Evolutionary conservation across 1,140 invertebrate genomes (phyloP), one percentile per base, ranked within the genome.

Genomic region (Theocolax elegans): DNA sequence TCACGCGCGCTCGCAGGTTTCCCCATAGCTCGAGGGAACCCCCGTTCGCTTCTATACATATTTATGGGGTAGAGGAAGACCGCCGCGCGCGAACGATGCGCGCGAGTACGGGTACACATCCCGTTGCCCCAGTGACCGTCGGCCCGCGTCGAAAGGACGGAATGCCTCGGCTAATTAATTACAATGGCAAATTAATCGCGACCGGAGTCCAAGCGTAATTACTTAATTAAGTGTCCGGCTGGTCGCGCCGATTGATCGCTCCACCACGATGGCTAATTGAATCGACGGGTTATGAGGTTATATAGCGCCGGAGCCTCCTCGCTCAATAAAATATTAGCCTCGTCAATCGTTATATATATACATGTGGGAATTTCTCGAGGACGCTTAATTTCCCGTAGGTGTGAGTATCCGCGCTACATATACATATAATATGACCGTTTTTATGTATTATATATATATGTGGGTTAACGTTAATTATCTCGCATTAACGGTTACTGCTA

Each of bases 111-210:
- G 31, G 19, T 46, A 46, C n/a, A 19, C 4, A 63, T 70, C 48
- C 67, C 67, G 67, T 70, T 70, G 67, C 49, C 67, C 67, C 51
- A 70, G 58, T 70, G 67, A 70, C 67, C 67, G 59, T 54, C 40
- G 19, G n/a, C n/a, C 48, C 13, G 23, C 17, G 13, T 7, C 25
- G 13, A 19, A 17, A 27, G 17, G n/a, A 10, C 13, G 13, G 9
- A 27, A 8, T 21, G 29, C 53, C 3, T 56, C n/a, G n/a, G n/a
- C 9, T 70, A 70, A 70, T 70, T 63, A 70, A 70, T 70, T 70
- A 44, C 67, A 21, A 63, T 46, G 48, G 67, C 38, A 21, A 54
- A 69, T 54, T 63, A 69, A 63, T 62, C 38, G 23, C 27, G 64
- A n/a, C 13, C 17, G 58, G 12, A 25, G 21, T 35, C 12, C 49